Evolutionary conservation across 2,888 invertebrate species (phyloP), one percentile per base, ranked within the genome.

Genomic region (Anorthoa munda): DNA sequence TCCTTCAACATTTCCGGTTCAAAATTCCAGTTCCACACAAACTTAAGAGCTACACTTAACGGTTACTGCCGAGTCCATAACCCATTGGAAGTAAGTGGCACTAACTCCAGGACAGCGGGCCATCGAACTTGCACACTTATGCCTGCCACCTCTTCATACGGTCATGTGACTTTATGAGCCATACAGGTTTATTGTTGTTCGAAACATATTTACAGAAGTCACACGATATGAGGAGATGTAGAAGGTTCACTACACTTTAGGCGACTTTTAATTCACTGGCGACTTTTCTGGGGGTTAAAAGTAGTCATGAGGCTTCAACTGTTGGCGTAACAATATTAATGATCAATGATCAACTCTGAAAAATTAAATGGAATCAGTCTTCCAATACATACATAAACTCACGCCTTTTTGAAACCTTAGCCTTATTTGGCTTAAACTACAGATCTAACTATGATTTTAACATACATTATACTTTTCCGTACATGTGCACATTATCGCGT

Each of bases 171-270:
- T 84, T 84, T 84, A 86, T 74, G 39, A 72, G 12, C 59, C 66
- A 75, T 84, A 61, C n/a, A 72, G 39, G 68, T 77, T 75, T 84
- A 84, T 73, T 84, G 84, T 84, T 75, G 86, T 86, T 84, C 64
- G n/a, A 46, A 75, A 78, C 74, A 79, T 83, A 75, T 81, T 75
- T 79, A 75, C 83, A 18, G 50, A 55, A 65, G 66, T 21, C 17
- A 48, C 31, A 12, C 7, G 0, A 17, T 11, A 18, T 15, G 50
- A 4, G 11, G 0, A 2, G 2, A 31, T 21, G 23, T 13, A 83
- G 83, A 75, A 83, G 82, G 77, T 48, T 67, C 11, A 79, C 4
- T n/a, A 46, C 17, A 39, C 9, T 39, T 26, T 26, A 26, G 26
- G 26, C 26, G 26, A 26, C 26, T 4, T 26, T 26, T 26, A 26